These are phyloP conservation scores for Ceratosolen fusciceps DNA, from an alignment of 1,140 invertebrate genomes.

Conservation along the genomic window DNA sequence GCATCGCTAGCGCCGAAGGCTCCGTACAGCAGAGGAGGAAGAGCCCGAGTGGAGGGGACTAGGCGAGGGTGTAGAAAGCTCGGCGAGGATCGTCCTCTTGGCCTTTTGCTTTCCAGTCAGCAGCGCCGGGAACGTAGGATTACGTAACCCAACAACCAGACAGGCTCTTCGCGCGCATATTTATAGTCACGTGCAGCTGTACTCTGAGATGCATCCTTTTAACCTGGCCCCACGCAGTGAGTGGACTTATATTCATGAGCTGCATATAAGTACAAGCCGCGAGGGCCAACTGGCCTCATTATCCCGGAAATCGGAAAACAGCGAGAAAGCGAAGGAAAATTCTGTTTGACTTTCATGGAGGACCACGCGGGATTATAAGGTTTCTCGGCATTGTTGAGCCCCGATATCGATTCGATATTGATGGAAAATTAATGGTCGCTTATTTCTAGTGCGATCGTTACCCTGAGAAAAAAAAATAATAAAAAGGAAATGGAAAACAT, in stretches of 20 bases:
- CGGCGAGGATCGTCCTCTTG: slow-evolving; percentile 65
- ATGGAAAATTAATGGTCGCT: no score
- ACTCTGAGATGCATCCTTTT: not conserved
- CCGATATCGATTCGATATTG: no score
- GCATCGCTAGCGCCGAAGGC: not conserved
- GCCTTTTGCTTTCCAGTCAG: slow-evolving; percentile 65
- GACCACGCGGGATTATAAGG: no score
- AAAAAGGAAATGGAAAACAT: no score
- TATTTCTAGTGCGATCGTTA: no score
- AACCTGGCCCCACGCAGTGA: not conserved
- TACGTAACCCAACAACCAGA: not conserved
- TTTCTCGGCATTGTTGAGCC: no score
- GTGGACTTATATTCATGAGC: no score
- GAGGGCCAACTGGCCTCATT: not conserved
- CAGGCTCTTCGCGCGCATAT: not conserved
- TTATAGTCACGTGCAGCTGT: not conserved
- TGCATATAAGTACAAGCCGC: not conserved
- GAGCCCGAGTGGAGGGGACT: not conserved
- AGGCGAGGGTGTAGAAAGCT: slow-evolving; percentile 63
- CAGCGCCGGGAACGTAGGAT: not conserved
- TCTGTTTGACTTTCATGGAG: no score
- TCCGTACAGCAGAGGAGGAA: not conserved
- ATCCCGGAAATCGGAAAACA: not conserved
- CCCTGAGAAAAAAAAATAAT: no score
- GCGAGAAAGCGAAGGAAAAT: not conserved